These are phyloP conservation scores for Trichacis sp. DNA, from an alignment of 2,888 invertebrate genomes.

Conservation along the genomic window DNA sequence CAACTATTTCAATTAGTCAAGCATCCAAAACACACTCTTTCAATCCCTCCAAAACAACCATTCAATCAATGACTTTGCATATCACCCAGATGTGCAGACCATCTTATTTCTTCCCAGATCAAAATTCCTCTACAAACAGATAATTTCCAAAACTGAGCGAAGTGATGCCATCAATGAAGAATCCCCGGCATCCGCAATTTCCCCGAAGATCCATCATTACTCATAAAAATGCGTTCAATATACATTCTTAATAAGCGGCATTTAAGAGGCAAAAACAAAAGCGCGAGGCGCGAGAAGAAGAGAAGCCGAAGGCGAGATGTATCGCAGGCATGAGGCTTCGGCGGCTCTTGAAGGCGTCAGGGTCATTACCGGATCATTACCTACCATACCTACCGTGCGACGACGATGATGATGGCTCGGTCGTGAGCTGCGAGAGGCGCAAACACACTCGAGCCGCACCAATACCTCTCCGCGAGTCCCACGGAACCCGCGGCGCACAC, in stretches of 20 bases:
- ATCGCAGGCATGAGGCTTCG: constrained; percentile 25
- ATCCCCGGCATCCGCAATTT: no score
- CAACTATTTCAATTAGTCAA: no score
- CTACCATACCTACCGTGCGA: constrained; percentile 65
- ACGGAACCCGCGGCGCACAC: constrained; percentile 5
- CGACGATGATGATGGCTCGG: constrained; percentile 47
- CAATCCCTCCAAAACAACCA: no score
- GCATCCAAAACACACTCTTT: no score
- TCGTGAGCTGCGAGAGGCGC: constrained; percentile 26
- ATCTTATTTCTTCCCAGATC: not conserved
- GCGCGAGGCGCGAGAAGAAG: constrained; percentile 28
- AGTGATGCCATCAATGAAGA: no score
- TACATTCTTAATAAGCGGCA: constrained; percentile 29
- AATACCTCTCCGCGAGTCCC: constrained; percentile 6
- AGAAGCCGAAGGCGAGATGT: constrained; percentile 43
- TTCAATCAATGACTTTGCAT: no score
- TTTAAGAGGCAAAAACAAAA: constrained; percentile 38
- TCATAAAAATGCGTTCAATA: no score
- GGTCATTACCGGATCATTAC: constrained; percentile 69
- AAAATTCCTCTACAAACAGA: no score
- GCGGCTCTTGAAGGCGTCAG: constrained; percentile 60
- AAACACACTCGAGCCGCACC: constrained; percentile 9
- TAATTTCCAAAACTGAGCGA: no score
- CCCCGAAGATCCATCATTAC: no score
- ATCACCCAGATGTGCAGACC: no score